Evolutionary conservation across 2,888 invertebrate species (phyloP).

Genomic region (Itoplectis maculator): DNA sequence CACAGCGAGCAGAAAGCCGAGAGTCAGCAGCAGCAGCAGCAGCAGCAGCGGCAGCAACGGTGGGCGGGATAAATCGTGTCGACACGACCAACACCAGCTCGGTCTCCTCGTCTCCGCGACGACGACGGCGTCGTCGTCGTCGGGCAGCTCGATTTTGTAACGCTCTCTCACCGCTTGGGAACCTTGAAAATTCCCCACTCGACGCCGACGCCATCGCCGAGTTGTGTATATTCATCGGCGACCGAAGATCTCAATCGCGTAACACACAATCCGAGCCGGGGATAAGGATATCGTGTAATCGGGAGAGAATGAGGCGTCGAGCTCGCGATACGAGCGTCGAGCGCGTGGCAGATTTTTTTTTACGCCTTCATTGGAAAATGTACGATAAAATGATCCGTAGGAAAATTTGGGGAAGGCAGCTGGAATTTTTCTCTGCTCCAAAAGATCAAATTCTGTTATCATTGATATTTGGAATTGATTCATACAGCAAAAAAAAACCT

Average conservation of each 20-base stretch:
- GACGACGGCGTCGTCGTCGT: conserved; percentile 23
- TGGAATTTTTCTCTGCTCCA: no score
- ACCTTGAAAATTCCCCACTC: conserved; percentile 28
- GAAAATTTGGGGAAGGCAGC: no score
- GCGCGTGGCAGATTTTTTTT: background rate
- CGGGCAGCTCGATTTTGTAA: conserved; percentile 43
- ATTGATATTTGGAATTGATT: no score
- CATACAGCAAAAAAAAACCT: no score
- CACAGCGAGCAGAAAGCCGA: no score
- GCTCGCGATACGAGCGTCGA: background rate
- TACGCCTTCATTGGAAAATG: background rate
- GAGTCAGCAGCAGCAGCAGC: no score
- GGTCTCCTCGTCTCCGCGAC: conserved; percentile 31
- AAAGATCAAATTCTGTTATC: no score
- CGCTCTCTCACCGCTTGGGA: conserved; percentile 26
- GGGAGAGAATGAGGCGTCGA: background rate
- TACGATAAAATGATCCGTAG: no score
- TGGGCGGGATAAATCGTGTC: conserved; percentile 50
- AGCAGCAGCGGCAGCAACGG: no score
- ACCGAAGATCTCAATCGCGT: conserved; percentile 30
- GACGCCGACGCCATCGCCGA: background rate
- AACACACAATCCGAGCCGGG: conserved; percentile 8
- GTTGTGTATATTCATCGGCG: conserved; percentile 32
- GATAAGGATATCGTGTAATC: conserved; percentile 29
- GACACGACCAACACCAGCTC: conserved; percentile 21